Percentiles rank a stretch among this genome's conserved stretches.
Conservation (phyloP, 2,797 vertebrate species). For the Apogon talboti region DNA sequence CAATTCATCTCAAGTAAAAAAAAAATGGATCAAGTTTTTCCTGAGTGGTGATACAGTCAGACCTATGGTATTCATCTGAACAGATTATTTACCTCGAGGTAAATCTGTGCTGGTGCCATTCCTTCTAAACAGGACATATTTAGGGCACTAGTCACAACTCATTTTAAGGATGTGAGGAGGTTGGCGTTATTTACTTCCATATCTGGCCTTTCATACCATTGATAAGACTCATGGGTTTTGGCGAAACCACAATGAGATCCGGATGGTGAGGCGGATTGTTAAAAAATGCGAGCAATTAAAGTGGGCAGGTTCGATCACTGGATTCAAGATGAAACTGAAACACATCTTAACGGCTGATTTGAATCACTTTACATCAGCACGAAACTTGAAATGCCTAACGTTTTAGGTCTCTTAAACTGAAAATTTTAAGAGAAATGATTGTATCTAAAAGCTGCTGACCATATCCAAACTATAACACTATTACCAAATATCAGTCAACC, state of each 20-base stretch:
- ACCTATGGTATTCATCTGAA: constrained; percentile 70
- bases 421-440: constrained; percentile 24
- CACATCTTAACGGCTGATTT: not conserved
- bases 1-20: constrained; percentile 3
- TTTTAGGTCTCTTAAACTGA: constrained; percentile 24
- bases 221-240: constrained; percentile 69
- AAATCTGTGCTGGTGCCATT: constrained; percentile 65
- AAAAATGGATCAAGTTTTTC: constrained; percentile 52
- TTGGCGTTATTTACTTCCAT: constrained; percentile 60
- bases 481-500: constrained; percentile 45
- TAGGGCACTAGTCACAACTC: constrained; percentile 74
- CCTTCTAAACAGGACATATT: constrained; percentile 74
- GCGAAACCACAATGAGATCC: constrained; percentile 47
- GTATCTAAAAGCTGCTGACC: constrained; percentile 17
- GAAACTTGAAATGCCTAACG: constrained; percentile 1
- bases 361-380: not conserved
- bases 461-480: constrained; percentile 23
- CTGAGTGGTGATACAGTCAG: constrained; percentile 76
- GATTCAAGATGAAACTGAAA: constrained; percentile 53
- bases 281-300: constrained; percentile 41
- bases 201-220: constrained; percentile 69
- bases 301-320: constrained; percentile 8
- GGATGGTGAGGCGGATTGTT: constrained; percentile 17
- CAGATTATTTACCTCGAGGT: constrained; percentile 61
- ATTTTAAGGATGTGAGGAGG: constrained; percentile 54